These are phyloP conservation scores for Sturmia bella DNA, from an alignment of 2,888 invertebrate species.

Conservation along the genomic window DNA sequence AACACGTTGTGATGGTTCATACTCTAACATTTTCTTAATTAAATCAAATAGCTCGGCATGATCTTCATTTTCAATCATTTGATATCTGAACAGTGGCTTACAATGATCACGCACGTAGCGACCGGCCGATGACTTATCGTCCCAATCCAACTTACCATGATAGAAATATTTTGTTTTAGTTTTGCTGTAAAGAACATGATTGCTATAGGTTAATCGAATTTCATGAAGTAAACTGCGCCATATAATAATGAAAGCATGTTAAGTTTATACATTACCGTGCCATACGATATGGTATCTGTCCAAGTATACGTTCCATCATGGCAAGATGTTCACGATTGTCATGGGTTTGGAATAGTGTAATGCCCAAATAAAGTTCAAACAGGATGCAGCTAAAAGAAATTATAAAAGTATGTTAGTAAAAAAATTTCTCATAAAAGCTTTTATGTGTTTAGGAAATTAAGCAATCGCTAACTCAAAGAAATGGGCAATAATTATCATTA, in stretches of 20 bases:
- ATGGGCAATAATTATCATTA: too few species aligned
- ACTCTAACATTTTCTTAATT: constrained; percentile 97
- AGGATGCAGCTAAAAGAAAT: constrained; percentile 89
- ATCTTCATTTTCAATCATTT: constrained; percentile 93
- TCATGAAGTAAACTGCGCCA: constrained; percentile 78
- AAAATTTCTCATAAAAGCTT: too few species aligned
- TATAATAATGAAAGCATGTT: constrained; percentile 77
- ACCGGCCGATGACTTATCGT: constrained; percentile 97
- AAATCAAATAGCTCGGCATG: constrained; percentile 97
- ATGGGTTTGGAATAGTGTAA: constrained; percentile 99
- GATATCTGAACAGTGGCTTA: constrained; percentile 97
- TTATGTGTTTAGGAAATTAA: too few species aligned
- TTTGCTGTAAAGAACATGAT: constrained; percentile 85
- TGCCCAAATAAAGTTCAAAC: constrained; percentile 98
- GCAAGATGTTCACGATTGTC: constrained; percentile 99
- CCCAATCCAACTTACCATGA: constrained; percentile 98
- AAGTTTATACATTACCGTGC: constrained; percentile 85
- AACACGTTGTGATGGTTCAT: constrained; percentile 95
- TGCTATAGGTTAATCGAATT: constrained; percentile 81
- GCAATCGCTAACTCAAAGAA: too few species aligned
- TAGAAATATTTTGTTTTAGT: constrained; percentile 99
- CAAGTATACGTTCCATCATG: constrained; percentile 99
- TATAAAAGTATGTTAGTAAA: not conserved
- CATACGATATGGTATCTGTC: constrained; percentile 93
- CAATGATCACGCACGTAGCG: constrained; percentile 99